Conservation (phyloP, 1,140 invertebrate genomes). For the Pogonomyrmex barbatus region DNA sequence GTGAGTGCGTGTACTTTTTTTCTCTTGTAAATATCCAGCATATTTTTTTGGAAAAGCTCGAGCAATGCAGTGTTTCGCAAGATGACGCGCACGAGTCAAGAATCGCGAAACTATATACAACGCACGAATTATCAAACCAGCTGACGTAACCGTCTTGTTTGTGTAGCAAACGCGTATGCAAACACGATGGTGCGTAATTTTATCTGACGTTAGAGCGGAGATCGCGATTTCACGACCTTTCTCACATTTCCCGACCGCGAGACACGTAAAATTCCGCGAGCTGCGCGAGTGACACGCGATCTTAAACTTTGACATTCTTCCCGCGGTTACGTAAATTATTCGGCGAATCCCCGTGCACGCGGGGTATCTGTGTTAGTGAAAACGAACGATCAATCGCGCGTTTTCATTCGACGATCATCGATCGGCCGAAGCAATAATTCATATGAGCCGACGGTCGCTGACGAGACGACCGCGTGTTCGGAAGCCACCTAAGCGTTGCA, state of each 20-base stretch:
- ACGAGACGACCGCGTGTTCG: background rate
- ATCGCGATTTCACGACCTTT: slow-evolving; percentile 23
- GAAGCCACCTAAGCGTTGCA: slow-evolving; percentile 20
- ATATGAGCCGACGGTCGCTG: background rate
- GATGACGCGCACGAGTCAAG: background rate
- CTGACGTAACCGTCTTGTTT: slow-evolving; percentile 38
- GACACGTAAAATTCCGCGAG: slow-evolving; percentile 10
- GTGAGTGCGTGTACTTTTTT: background rate
- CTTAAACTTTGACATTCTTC: slow-evolving; percentile 16
- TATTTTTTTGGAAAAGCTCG: background rate
- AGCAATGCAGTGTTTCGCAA: background rate
- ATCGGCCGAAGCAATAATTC: slow-evolving; percentile 25
- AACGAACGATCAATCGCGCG: background rate
- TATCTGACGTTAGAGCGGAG: slow-evolving; percentile 32
- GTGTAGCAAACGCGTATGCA: slow-evolving; percentile 34
- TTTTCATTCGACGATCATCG: background rate
- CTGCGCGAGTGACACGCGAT: background rate
- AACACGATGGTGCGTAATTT: slow-evolving; percentile 37
- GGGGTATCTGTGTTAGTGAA: background rate
- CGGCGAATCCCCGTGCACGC: background rate
- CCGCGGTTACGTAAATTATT: slow-evolving; percentile 22
- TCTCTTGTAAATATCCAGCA: background rate
- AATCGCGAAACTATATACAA: background rate
- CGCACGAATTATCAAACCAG: slow-evolving; percentile 21
- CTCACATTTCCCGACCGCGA: slow-evolving; percentile 20